Evolutionary conservation across 2,797 vertebrate species (phyloP).

Genomic region (Lagorchestes hirsutus): DNA sequence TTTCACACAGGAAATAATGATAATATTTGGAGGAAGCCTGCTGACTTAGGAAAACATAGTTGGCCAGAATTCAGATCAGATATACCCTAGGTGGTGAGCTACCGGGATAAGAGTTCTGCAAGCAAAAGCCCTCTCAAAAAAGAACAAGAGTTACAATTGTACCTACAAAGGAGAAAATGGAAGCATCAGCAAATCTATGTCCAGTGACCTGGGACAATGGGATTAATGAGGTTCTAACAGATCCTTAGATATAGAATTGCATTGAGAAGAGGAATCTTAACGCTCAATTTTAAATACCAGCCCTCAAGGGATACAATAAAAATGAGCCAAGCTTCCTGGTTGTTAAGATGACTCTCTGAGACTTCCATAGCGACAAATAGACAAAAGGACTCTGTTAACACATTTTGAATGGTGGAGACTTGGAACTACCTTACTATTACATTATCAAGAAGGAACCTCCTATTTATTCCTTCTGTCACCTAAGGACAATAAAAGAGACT

Average conservation of each 20-base stretch:
- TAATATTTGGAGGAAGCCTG: constrained; percentile 82
- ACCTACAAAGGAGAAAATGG: constrained; percentile 73
- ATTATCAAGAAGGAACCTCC: background rate
- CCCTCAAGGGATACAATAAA: constrained; percentile 33
- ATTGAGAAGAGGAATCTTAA: background rate
- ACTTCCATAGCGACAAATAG: constrained; percentile 19
- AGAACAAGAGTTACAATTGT: constrained; percentile 76
- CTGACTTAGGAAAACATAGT: constrained; percentile 82
- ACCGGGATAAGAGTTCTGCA: constrained; percentile 74
- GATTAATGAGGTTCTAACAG: constrained; percentile 64
- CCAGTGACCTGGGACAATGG: constrained; percentile 56
- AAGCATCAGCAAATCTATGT: constrained; percentile 60
- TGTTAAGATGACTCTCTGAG: constrained; percentile 9
- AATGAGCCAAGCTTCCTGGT: background rate
- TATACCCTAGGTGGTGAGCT: constrained; percentile 77
- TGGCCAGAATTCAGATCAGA: constrained; percentile 81
- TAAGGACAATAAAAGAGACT: background rate
- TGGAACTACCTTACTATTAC: constrained; percentile 17
- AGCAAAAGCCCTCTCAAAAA: constrained; percentile 64
- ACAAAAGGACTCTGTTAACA: constrained; percentile 36
- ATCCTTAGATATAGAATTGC: constrained; percentile 46
- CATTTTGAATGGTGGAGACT: constrained; percentile 2
- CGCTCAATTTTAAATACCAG: background rate
- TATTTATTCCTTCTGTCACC: constrained; percentile 33
- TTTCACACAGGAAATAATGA: constrained; percentile 83